phyloP scores from a whole-genome alignment of 2,113 vertebrate species.

The Podocnemis expansa region DNA sequence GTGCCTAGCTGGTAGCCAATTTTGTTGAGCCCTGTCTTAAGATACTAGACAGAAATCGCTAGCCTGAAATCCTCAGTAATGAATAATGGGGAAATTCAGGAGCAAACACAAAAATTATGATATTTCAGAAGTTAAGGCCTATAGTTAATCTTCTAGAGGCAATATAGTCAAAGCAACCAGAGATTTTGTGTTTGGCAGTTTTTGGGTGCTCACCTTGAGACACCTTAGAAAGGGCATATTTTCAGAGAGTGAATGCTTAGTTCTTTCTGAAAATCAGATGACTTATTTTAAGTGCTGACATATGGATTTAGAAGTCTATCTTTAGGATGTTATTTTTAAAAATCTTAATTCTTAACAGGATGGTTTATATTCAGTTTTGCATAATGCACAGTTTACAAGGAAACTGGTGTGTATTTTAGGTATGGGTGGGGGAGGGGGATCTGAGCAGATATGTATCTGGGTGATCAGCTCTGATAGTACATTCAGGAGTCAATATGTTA shows the following conservation, averaged over 20 bases:
- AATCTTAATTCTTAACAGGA: not conserved
- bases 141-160: not conserved
- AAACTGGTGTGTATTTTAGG: rapidly evolving
- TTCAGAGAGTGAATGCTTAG: not conserved
- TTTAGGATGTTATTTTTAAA: not conserved
- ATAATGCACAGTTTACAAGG: rapidly evolving
- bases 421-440: not conserved
- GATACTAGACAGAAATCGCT: not conserved
- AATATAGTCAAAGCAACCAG: not conserved
- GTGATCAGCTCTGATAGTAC: not conserved
- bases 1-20: too few relatives aligned
- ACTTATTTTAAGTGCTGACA: not conserved
- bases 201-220: not conserved
- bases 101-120: not conserved
- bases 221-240: not conserved
- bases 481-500: not conserved
- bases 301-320: not conserved
- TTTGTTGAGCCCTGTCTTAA: too few relatives aligned
- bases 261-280: not conserved
- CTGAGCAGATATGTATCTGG: not conserved
- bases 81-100: not conserved
- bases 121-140: not conserved
- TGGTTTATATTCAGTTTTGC: not conserved
- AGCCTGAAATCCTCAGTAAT: not conserved
- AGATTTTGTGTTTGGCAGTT: not conserved